Evolutionary conservation across 2,888 invertebrate species (phyloP), one percentile per base, ranked within the genome.

Genomic region (Julus scandinavius): DNA sequence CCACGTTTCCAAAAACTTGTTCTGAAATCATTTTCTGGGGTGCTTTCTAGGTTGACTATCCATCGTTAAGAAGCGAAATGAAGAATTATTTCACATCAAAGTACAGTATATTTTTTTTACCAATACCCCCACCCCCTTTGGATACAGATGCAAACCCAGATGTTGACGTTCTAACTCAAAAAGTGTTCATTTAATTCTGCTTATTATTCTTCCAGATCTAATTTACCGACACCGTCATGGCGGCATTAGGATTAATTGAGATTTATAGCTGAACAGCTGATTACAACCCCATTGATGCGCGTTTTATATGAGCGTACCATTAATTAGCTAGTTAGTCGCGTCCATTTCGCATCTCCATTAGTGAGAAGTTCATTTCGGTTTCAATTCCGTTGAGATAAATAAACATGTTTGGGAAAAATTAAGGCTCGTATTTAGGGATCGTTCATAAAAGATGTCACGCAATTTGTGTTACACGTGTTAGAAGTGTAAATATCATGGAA

Each of bases 221-320:
- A 72, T 72, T 72, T 72, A 72, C 72, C 72, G 72, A 72, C 72
- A 72, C 72, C 72, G 72, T 72, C 72, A 29, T 72, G 72, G 72
- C 72, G 72, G 29, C 72, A 11, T 72, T 72, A 72, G 29, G 72
- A 29, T 72, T 72, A 29, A 72, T 72, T 29, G 72, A 72, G 72
- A 72, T 72, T 72, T 72, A 72, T 72, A 20, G 72, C 72, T 13
- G 7, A 9, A 29, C 72, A 72, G 72, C 72, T 29, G 72, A 72
- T 72, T 72, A 72, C 9, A 29, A 20, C 20, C 20, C 20, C 63
- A 63, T 7, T 20, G 63, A 63, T 63, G 29, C 72, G 72, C 72
- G 72, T 13, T 72, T 72, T 72, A 38, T 72, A 38, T 72, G 72
- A 72, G 72, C 72, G 29, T 29, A 72, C 72, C 72, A 72, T 72